Evolutionary conservation across 2,888 invertebrate species (phyloP).

Genomic region (Cepaea hortensis): DNA sequence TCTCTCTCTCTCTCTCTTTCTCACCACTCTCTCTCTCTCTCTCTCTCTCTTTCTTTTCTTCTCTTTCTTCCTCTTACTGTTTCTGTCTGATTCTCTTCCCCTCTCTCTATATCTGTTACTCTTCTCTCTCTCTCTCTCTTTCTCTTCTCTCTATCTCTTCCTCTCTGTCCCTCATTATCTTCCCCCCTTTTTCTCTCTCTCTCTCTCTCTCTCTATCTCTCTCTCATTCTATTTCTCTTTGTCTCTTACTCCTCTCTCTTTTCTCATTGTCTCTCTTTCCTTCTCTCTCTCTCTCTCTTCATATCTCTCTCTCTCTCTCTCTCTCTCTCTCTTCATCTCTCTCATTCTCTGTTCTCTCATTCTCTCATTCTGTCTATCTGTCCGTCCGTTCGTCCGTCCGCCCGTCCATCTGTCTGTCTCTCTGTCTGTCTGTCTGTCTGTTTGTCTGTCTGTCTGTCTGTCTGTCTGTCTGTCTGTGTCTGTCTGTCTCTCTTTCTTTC

Average conservation of each 20-base stretch:
- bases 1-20: background rate
- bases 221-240: background rate
- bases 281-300: background rate
- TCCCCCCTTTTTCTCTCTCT: background rate
- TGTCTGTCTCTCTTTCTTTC: background rate
- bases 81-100: background rate
- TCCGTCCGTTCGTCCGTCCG: too few species aligned
- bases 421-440: slow-evolving; percentile 4
- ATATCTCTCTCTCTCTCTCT: too few species aligned
- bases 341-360: background rate
- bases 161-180: background rate
- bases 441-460: background rate
- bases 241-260: background rate
- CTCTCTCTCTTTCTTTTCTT: background rate
- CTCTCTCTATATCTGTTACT: background rate
- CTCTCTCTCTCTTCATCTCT: background rate
- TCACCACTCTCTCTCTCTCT: background rate
- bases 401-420: background rate
- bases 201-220: background rate
- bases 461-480: slow-evolving; percentile 20
- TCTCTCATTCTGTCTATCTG: too few species aligned
- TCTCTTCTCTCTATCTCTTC: background rate
- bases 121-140: background rate
- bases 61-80: background rate
- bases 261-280: too few species aligned